Base-by-base conservation (phyloP, 2,888 invertebrate genomes). In the Polydrusus tereticollis region DNA sequence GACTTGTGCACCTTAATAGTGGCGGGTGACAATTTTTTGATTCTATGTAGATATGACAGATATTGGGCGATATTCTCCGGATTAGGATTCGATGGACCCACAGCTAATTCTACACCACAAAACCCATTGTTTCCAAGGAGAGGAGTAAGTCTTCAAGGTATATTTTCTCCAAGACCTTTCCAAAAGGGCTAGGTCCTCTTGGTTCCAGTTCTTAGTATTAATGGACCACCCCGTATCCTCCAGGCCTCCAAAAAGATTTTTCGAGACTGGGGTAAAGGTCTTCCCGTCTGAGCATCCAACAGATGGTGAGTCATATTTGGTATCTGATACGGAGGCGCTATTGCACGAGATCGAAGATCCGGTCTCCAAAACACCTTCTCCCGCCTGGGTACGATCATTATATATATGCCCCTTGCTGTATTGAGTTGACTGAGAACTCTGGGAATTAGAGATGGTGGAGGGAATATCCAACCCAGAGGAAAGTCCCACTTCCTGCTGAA, bases 261-360 rank as follows among this genome's bases (percentile, higher is more conserved):
- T 14, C 57, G 69, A 23, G 77, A 69, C 47, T 70, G 63, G 16
- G 77, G 76, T 1, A 77, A 77, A 7, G 74, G 77, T 6, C 8
- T 57, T 5, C 69, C 68, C 8, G 77, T 75, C 36, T 21, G 50
- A 5, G 66, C 64, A 52, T 77, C 74, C 50, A 69, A 14, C 47
- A 76, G 63, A 43, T 75, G 75, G 16, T 66, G 68, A 18, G 23
- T 57, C 10, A 73, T 67, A 45, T 76, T 77, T 20, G 69, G 60
- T 36, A 77, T 68, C 20, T 57, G 73, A 16, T 73, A 70, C 1
- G 75, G 72, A 10, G 69, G 60, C n/a, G 62, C 72, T 36, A 75
- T 5, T 14, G 85, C 86, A 50, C 82, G 66, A 4, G 65, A n/a
- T 67, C 74, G 77, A 10, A 83, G 72, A 38, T 82, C 81, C n/a